Base-by-base conservation (phyloP, 2,113 vertebrate species). In the Setophaga kirtlandii region DNA sequence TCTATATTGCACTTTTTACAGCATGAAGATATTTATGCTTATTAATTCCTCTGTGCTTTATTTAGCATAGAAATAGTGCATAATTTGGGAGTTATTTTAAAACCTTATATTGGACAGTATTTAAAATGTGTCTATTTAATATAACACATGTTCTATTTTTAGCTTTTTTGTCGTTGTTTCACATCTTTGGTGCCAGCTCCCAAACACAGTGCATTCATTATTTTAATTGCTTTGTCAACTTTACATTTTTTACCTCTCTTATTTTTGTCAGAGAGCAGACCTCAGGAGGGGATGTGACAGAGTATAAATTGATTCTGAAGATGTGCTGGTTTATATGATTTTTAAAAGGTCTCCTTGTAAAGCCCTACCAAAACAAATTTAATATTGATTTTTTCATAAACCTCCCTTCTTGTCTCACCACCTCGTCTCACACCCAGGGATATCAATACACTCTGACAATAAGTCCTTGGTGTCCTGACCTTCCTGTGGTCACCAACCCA, bases 301-400 rank as follows among this genome's bases (percentile, higher is more conserved):
- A 73, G 33, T 31, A 67, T 39, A 76, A 95, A 93, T 83, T 73
- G 80, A 91, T 87, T 62, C 50, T 52, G 68, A 53, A 67, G 47
- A 75, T 76, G 18, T 70, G 46, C 70, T 65, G 19, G 10, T 6
- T 79, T 39, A 39, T 65, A 75, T 2, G 5, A 69, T 69, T 95
- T 95, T 94, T 64, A 69, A 87, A 69, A 95, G 65, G 46, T 77
- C 73, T 89, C 60, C 78, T 82, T 85, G 70, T 63, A 83, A 87
- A 94, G 25, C 41, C 42, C n/a, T 80, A n/a, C 81, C 77, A 55
- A 94, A 96, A 79, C 53, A 89, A 85, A 91, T 93, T 87, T 65
- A 23, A 52, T 93, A 94, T 83, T 85, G 74, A 93, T 89, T 94
- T 96, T 84, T 73, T 87, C 56, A 73, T 89, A 83, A 85, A 85